A percentile compares a stretch with the other conserved stretches of the same genome.
Evolutionary conservation across 2,888 invertebrate genomes (phyloP).

Genomic region (Scrobipalpa atriplicella): DNA sequence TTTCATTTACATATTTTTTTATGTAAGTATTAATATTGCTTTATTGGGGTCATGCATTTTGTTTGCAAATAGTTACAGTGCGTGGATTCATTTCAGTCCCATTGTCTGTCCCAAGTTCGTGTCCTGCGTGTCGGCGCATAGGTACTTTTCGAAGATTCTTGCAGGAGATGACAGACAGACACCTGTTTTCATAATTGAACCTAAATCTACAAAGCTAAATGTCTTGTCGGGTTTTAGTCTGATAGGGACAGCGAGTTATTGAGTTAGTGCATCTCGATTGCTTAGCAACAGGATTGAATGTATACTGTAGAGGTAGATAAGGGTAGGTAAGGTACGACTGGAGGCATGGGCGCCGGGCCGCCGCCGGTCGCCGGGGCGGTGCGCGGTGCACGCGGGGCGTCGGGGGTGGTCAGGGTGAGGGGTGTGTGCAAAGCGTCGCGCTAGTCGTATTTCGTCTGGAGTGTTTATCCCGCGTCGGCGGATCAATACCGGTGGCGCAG

Average conservation of each 20-base stretch:
- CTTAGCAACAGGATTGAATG: constrained; percentile 58
- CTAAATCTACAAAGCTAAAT: background rate
- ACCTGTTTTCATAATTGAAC: background rate
- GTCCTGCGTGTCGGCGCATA: background rate
- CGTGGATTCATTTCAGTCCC: background rate
- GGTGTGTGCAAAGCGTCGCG: constrained; percentile 77
- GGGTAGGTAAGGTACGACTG: constrained; percentile 36
- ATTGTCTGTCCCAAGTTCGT: background rate
- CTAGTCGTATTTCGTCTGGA: constrained; percentile 82
- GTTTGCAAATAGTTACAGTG: background rate
- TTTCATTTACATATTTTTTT: background rate
- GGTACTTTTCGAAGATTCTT: background rate
- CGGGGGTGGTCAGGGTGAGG: constrained; percentile 55
- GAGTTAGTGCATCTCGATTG: constrained; percentile 41
- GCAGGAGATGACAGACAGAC: background rate
- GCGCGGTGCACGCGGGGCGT: constrained; percentile 59
- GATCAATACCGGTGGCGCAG: constrained; percentile 83
- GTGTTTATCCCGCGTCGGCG: constrained; percentile 80
- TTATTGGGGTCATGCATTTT: background rate
- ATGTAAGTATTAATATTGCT: background rate
- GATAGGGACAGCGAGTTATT: background rate
- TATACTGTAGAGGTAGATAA: constrained; percentile 45
- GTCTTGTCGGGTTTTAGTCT: background rate
- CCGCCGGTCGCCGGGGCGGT: constrained; percentile 49
- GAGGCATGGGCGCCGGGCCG: constrained; percentile 47